Evolutionary conservation across 2,797 vertebrate genomes (phyloP).

Genomic region (Sebastes steindachneri): DNA sequence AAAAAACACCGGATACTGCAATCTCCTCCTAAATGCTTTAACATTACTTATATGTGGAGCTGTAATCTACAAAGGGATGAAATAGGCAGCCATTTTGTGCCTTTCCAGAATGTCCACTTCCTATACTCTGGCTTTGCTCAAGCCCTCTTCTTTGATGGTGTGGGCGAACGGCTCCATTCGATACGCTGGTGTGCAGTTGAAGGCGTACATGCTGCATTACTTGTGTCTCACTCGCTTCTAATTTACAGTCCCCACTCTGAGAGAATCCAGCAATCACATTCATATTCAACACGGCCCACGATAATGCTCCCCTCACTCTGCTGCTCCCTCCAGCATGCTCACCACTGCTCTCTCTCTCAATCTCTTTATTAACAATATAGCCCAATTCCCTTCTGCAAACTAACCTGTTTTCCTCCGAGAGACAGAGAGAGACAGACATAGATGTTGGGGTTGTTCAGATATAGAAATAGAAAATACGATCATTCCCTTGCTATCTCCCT

Average conservation of each 20-base stretch:
- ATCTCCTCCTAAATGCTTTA: neutral
- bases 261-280: constrained; percentile 31
- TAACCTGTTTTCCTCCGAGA: neutral
- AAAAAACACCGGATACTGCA: neutral
- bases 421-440: neutral
- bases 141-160: constrained; percentile 25
- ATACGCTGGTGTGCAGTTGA: neutral
- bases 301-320: constrained; percentile 18
- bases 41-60: neutral
- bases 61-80: neutral
- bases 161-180: constrained; percentile 9
- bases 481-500: neutral
- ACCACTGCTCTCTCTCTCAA: neutral
- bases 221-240: constrained; percentile 22
- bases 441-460: neutral
- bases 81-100: constrained; percentile 34
- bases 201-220: neutral
- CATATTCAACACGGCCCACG: constrained; percentile 14
- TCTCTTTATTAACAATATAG: neutral
- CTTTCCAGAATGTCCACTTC: constrained; percentile 8
- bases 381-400: neutral
- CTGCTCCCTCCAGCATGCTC: neutral
- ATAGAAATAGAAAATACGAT: neutral
- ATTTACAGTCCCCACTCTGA: constrained; percentile 27
- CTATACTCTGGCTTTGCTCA: neutral